Evolutionary conservation across 1,140 invertebrate species (phyloP), one percentile per base, ranked within the genome.

Genomic region (Drosophila lowei): DNA sequence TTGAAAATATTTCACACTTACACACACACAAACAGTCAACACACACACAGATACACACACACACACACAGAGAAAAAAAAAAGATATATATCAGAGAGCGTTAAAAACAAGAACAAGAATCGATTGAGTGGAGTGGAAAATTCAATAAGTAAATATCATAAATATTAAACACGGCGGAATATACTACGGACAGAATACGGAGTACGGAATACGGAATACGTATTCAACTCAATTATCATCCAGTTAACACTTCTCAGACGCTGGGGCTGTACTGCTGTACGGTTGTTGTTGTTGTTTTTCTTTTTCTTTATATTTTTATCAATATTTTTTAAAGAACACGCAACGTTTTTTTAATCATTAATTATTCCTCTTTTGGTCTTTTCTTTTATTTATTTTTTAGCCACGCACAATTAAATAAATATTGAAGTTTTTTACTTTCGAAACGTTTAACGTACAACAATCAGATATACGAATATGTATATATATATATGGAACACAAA

Each of bases 1-100:
- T 88, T 86, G 83, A 86, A 88, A 86, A 86, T 88, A 88, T 72
- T 88, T 88, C 72, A 88, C 83, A 86, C 78, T 74, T 81, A 80
- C 70, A 59, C 63, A 70, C 63, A 78, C 58, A 56, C 71, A 75
- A 41, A 77, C 46, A 71, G 11, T 52, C 15, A 64, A 48, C 23
- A 79, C 44, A 59, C 6, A 71, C 41, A 77, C 16, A 66, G 18
- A 63, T 9, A 57, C 48, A 76, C 48, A 70, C 53, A 75, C 42
- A 79, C 55, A 73, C 16, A 84, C 16, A 78, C 7, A 66, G 18
- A 63, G 16, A 30, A 15, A 66, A 58, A 64, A 15, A 38, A 54
- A 9, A 30, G 8, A 30, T 9, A 30, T 8, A 30, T 30, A 30
- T 30, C 30, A 30, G 25, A 47, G 49, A 73, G 65, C 61, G 70